Evolutionary conservation across 2,797 vertebrate genomes (phyloP).

Genomic region (Halcyon smyrnensis): DNA sequence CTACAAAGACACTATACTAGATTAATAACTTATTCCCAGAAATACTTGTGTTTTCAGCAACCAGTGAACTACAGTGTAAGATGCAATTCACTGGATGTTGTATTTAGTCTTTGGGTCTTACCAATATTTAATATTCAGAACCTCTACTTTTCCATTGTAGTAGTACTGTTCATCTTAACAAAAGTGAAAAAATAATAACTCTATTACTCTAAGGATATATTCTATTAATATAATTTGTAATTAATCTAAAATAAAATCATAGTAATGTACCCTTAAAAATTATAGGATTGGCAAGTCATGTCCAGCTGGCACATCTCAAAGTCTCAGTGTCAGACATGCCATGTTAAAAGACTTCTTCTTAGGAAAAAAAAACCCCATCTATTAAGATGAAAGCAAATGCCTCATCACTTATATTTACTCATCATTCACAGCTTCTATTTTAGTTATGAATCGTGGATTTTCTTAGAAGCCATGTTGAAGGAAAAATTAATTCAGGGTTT

Average conservation of each 20-base stretch:
- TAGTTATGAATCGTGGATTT: not conserved
- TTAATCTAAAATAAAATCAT: not conserved
- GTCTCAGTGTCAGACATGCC: not conserved
- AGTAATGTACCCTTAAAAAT: not conserved
- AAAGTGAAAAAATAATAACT: not conserved
- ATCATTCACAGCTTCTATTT: not conserved
- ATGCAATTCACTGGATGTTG: not conserved
- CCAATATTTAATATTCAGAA: not conserved
- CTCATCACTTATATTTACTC: not conserved
- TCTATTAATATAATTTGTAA: not conserved
- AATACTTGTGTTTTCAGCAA: not conserved
- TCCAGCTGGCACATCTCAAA: not conserved
- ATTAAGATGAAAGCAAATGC: not conserved
- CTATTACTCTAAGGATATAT: not conserved
- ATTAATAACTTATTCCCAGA: not conserved
- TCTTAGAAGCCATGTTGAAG: not conserved
- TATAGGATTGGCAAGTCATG: not conserved
- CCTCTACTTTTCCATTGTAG: not conserved
- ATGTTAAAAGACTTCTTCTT: not conserved
- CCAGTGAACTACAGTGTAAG: not conserved
- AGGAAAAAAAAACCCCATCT: not conserved
- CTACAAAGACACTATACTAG: not conserved
- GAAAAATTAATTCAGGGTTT: not conserved
- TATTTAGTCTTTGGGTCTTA: not conserved
- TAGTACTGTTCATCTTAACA: not conserved